Evolutionary conservation across 2,888 invertebrate genomes (phyloP).

Genomic region (Drosophila merina): DNA sequence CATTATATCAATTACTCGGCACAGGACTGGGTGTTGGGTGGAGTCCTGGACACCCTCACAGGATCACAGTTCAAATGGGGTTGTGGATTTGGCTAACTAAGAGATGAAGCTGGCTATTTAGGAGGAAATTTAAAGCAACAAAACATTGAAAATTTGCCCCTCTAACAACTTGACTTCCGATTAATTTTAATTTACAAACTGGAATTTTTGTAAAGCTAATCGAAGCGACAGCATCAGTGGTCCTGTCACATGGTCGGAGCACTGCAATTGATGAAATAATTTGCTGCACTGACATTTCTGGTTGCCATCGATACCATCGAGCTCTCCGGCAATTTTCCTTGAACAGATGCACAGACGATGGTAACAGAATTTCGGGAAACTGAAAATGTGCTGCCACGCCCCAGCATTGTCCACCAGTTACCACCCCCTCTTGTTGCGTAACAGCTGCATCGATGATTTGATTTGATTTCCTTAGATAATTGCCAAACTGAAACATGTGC

Average conservation of each 20-base stretch:
- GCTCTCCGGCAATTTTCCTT: conserved; percentile 14
- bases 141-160: background rate
- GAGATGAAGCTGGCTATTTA: background rate
- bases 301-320: conserved; percentile 52
- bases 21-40: conserved; percentile 13
- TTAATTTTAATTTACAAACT: no score
- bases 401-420: conserved; percentile 12
- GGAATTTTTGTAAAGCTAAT: no score
- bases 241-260: background rate
- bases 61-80: background rate
- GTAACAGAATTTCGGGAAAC: conserved; percentile 18
- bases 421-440: conserved; percentile 36
- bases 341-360: conserved; percentile 51
- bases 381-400: conserved; percentile 16
- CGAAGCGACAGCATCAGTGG: background rate
- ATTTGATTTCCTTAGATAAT: conserved; percentile 54
- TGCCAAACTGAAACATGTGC: conserved; percentile 64
- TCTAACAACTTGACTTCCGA: no score
- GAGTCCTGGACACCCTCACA: conserved; percentile 4
- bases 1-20: conserved; percentile 78
- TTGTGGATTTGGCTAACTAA: background rate
- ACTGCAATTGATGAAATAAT: conserved; percentile 79
- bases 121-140: background rate
- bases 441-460: conserved; percentile 58
- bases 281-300: conserved; percentile 71